phyloP scores from a whole-genome alignment of 2,888 invertebrate genomes.

The Marasmarcha lunaedactyla region DNA sequence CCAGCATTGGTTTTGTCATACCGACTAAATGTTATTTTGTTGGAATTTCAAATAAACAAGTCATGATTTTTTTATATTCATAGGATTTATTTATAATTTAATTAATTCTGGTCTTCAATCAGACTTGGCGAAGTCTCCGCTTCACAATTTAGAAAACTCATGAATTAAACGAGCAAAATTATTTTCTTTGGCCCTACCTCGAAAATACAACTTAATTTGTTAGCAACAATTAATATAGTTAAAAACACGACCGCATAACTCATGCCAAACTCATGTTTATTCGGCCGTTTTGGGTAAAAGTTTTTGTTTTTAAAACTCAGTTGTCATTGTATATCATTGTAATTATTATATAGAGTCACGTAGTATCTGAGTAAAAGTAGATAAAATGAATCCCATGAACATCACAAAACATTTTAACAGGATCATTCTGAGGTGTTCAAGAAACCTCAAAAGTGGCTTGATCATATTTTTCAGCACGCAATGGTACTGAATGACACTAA shows the following conservation, averaged over 20 bases:
- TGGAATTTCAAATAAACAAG: constrained; percentile 67
- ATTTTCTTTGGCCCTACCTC: constrained; percentile 30
- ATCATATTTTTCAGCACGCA: constrained; percentile 58
- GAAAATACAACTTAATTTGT: constrained; percentile 57
- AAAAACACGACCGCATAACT: background rate
- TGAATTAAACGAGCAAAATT: constrained; percentile 50
- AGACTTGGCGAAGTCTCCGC: constrained; percentile 32
- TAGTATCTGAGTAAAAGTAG: no score
- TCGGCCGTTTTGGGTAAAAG: background rate
- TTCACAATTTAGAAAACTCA: constrained; percentile 47
- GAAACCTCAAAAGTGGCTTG: constrained; percentile 48
- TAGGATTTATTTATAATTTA: constrained; percentile 43
- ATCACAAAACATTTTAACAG: background rate
- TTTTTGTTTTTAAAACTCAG: no score
- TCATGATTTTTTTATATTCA: constrained; percentile 36
- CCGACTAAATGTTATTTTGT: constrained; percentile 68
- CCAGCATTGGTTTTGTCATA: constrained; percentile 66
- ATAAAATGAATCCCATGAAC: no score
- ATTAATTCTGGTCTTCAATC: constrained; percentile 56
- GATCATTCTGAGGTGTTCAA: constrained; percentile 13
- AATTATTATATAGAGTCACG: no score
- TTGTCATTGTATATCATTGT: no score
- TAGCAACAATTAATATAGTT: constrained; percentile 42
- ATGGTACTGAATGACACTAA: no score
- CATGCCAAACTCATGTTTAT: background rate